Evolutionary conservation across 2,888 invertebrate species (phyloP), one percentile per base, ranked within the genome.

Genomic region (Cheilosia pagana): DNA sequence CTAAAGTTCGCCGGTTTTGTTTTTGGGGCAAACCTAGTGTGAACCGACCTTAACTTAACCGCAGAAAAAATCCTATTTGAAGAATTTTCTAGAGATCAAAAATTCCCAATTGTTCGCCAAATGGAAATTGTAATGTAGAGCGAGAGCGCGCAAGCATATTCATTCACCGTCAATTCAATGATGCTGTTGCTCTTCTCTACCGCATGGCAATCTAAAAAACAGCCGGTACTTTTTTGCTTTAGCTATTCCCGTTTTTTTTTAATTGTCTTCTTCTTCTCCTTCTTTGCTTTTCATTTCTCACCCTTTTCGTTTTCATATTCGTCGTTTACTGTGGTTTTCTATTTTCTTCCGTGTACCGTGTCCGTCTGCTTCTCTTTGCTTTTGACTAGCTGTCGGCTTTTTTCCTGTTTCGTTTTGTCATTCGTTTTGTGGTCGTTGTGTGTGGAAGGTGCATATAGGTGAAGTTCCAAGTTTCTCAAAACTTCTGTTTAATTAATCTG

Each of bases 351-450:
- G n/a, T n/a, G n/a, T n/a, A n/a, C n/a, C n/a, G n/a, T n/a, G n/a
- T n/a, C 25, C 25, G 2, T 25, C 5, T 8, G 1, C 28, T 1
- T 2, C 8, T 52, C 14, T 10, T 19, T n/a, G 7, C 35, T 12
- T 28, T 25, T 55, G 31, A 6, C 3, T 14, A n/a, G 7, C 35
- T 39, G 43, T 75, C 65, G 63, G 63, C 63, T 74, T 63, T 63
- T 65, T 75, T 25, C 21, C 12, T 14, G 14, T 10, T 55, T 63
- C 28, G 0, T 52, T 5, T 62, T 14, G 6, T 70, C 21, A 60
- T 77, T 67, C 75, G 50, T 67, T 65, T 67, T 31, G 28, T 65
- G 65, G 65, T 67, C 50, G 35, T 75, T 75, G 57, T 59, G 10
- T 0, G 39, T n/a, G n/a, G n/a, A n/a, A 0, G 21, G 23, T 57